Evolutionary conservation across 2,888 invertebrate genomes (phyloP).

Genomic region (Polyommatus icarus): DNA sequence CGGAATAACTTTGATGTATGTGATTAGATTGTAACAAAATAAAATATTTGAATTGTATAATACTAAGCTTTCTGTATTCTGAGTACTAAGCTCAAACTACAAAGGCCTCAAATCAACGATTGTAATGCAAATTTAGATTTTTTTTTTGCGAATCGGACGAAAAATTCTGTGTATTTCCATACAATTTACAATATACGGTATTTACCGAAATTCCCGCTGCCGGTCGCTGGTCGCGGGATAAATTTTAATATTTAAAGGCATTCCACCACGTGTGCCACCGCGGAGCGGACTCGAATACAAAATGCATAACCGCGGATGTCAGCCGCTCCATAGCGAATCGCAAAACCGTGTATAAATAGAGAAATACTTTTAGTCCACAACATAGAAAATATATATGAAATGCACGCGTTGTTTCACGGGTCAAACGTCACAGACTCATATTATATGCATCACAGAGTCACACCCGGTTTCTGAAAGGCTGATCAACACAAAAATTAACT

Average conservation of each 20-base stretch:
- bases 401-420: neutral
- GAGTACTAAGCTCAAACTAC: neutral
- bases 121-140: constrained; percentile 3
- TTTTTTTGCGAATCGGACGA: constrained; percentile 4
- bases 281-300: constrained; percentile 17
- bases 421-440: neutral
- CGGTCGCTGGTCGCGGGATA: constrained; percentile 23
- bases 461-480: too few species aligned
- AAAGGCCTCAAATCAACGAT: neutral
- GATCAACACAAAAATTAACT: too few species aligned
- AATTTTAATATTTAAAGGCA: constrained; percentile 28
- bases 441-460: neutral
- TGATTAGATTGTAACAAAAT: neutral
- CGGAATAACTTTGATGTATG: neutral
- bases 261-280: constrained; percentile 22
- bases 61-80: neutral
- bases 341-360: constrained; percentile 25
- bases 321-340: constrained; percentile 25
- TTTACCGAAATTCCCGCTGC: constrained; percentile 20
- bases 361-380: constrained; percentile 2
- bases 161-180: constrained; percentile 1
- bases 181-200: constrained; percentile 21
- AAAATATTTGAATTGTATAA: neutral
- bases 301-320: constrained; percentile 26
- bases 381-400: neutral